phyloP scores from a whole-genome alignment of 2,797 vertebrate genomes.

The Catostomus latipinnis region DNA sequence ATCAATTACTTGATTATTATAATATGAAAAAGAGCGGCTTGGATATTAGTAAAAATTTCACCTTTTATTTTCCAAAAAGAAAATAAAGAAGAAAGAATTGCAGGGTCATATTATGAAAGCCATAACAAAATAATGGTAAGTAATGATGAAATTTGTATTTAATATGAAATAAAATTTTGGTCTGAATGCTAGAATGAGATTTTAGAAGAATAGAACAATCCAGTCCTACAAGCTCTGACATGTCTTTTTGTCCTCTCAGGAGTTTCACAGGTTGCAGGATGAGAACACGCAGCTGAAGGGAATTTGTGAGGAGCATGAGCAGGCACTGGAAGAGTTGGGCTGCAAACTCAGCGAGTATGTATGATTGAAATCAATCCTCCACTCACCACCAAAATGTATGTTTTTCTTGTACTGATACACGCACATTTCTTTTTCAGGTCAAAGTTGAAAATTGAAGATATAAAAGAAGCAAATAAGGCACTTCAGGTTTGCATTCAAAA shows the following conservation, averaged over 20 bases:
- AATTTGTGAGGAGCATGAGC: slow-evolving; percentile 91
- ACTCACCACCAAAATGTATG: background rate
- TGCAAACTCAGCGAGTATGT: slow-evolving; percentile 96
- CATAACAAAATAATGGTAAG: background rate
- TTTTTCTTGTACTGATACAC: slow-evolving; percentile 6
- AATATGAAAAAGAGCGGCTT: too few species aligned
- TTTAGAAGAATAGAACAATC: too few species aligned
- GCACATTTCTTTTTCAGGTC: slow-evolving; percentile 78
- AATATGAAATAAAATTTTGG: background rate
- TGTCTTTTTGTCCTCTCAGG: slow-evolving; percentile 73
- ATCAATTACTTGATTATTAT: too few species aligned
- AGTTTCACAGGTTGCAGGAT: slow-evolving; percentile 92
- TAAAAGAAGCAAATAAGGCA: slow-evolving; percentile 96
- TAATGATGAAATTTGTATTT: background rate
- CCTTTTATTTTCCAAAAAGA: too few species aligned
- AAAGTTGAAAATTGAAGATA: slow-evolving; percentile 97
- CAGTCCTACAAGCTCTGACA: slow-evolving; percentile 4
- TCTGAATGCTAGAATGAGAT: background rate
- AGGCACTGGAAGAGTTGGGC: slow-evolving; percentile 91
- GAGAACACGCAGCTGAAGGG: slow-evolving; percentile 91
- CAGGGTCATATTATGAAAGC: too few species aligned
- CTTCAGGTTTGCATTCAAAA: slow-evolving; percentile 83
- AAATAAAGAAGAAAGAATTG: too few species aligned
- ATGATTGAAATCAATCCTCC: background rate
- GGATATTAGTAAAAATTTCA: too few species aligned